Evolutionary conservation across 2,888 invertebrate species (phyloP).

Genomic region (Pammene fasciana): DNA sequence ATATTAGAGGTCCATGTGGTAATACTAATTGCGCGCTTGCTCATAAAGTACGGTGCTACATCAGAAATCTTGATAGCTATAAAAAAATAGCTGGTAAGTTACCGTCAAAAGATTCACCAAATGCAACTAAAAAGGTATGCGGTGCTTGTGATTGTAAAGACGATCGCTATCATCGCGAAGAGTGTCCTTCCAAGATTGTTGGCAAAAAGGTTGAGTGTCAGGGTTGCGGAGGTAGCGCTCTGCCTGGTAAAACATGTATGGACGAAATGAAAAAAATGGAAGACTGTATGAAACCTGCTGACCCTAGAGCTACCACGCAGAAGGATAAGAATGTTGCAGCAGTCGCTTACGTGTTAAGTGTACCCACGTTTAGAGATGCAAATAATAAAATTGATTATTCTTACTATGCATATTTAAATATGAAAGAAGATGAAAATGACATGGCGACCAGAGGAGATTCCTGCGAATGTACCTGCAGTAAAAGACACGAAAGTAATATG

Average conservation of each 20-base stretch:
- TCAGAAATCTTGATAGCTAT: constrained; percentile 69
- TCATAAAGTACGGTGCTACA: constrained; percentile 72
- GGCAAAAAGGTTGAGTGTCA: constrained; percentile 52
- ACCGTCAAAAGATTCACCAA: constrained; percentile 51
- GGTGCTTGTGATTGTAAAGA: constrained; percentile 73
- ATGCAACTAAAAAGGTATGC: constrained; percentile 62
- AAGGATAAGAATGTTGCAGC: constrained; percentile 53
- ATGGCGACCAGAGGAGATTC: constrained; percentile 10
- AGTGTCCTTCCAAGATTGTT: constrained; percentile 57
- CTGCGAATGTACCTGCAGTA: constrained; percentile 55
- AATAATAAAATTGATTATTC: constrained; percentile 57
- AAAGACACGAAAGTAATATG: constrained; percentile 13
- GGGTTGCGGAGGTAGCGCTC: constrained; percentile 64
- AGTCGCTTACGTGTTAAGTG: constrained; percentile 60
- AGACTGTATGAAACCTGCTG: constrained; percentile 53
- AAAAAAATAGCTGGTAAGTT: constrained; percentile 56
- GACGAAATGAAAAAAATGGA: constrained; percentile 58
- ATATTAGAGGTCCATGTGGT: constrained; percentile 76
- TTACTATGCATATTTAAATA: constrained; percentile 52
- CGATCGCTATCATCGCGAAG: constrained; percentile 70
- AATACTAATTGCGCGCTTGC: constrained; percentile 73
- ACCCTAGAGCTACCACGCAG: neutral
- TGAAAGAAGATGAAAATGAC: constrained; percentile 43
- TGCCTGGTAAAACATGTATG: constrained; percentile 64
- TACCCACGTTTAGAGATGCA: constrained; percentile 56